A percentile compares a stretch with the other conserved stretches of the same genome.
Evolutionary conservation across 92 coral and sea anemone genomes (phyloP).

Genomic region (Umimayanthus kanabou): DNA sequence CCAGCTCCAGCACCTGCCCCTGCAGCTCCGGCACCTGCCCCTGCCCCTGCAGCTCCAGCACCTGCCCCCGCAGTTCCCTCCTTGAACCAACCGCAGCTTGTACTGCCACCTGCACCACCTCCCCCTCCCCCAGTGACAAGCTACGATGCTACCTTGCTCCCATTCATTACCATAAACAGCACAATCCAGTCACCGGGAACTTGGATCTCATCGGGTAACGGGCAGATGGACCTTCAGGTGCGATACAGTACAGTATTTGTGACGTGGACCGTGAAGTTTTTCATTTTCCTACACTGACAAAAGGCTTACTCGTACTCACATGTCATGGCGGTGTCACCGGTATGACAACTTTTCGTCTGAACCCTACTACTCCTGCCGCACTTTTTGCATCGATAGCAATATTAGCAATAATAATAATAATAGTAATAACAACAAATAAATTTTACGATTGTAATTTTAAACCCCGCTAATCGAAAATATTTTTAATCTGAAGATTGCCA

Average conservation of each 20-base stretch:
- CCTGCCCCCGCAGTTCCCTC: neutral
- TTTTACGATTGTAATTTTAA: no score
- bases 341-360: no score
- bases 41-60: neutral
- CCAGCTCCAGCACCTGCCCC: neutral
- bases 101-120: neutral
- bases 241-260: neutral
- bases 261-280: no score
- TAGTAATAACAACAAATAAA: no score
- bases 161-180: conserved; percentile 22
- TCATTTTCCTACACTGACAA: no score
- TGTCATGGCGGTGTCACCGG: no score
- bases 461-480: no score
- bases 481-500: no score
- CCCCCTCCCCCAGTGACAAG: conserved; percentile 20
- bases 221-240: conserved; percentile 38
- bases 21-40: neutral
- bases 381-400: no score
- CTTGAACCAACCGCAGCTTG: neutral
- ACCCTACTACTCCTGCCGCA: no score
- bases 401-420: no score
- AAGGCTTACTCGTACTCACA: no score
- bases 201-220: conserved; percentile 26
- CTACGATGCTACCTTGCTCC: conserved; percentile 5
- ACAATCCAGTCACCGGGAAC: conserved; percentile 34